phyloP scores from a whole-genome alignment of 1,140 invertebrate species.

The Gryon sp. region DNA sequence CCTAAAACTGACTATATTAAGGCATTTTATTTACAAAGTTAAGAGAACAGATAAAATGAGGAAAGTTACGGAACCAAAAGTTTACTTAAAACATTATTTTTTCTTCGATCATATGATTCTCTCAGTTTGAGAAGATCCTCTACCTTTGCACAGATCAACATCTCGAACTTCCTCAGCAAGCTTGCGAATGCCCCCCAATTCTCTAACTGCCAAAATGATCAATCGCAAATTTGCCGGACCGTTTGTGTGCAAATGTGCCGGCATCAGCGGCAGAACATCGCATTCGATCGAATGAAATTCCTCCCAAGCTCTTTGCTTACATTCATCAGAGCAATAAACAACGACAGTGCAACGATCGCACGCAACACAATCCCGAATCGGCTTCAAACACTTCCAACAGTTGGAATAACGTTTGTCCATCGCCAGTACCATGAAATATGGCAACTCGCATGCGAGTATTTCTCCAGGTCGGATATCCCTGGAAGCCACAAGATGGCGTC shows the following conservation, averaged over 20 bases:
- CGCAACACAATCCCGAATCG: conserved; percentile 79
- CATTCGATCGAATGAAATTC: conserved; percentile 88
- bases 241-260: background rate
- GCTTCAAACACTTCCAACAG: conserved; percentile 87
- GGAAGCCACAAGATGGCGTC: conserved; percentile 83
- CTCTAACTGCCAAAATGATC: background rate
- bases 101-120: too few species aligned
- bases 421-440: conserved; percentile 85
- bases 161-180: conserved; percentile 75
- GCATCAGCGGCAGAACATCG: conserved; percentile 9
- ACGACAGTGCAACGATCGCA: conserved; percentile 82
- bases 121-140: too few species aligned
- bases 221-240: conserved; percentile 11
- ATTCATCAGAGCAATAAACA: conserved; percentile 85
- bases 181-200: background rate
- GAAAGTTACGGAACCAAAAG: too few species aligned
- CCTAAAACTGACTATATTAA: too few species aligned
- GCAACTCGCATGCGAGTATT: conserved; percentile 88
- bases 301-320: conserved; percentile 81
- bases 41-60: too few species aligned
- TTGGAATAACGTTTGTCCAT: conserved; percentile 81
- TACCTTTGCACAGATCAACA: conserved; percentile 70
- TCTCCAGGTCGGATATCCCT: conserved; percentile 86
- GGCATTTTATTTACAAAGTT: too few species aligned
- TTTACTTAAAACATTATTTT: too few species aligned